A percentile compares a stretch with the other conserved stretches of the same genome.
Evolutionary conservation across 2,113 vertebrate genomes (phyloP).

Genomic region (Mormoops blainvillei): DNA sequence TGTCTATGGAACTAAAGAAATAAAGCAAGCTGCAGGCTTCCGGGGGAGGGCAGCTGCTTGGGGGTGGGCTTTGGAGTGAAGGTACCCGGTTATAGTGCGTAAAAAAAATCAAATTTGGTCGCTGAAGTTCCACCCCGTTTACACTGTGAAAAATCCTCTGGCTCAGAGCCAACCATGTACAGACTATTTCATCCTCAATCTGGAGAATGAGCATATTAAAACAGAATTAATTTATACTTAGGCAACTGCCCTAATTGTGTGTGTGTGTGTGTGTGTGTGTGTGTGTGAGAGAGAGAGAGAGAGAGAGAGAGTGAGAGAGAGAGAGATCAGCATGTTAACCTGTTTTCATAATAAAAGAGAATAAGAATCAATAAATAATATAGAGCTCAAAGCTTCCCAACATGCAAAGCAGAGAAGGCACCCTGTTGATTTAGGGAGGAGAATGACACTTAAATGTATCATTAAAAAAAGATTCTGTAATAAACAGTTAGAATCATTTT

Average conservation of each 20-base stretch:
- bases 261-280: background rate
- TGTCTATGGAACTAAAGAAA: conserved; percentile 74
- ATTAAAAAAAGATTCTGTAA: conserved; percentile 35
- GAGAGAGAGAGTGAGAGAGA: too few species aligned
- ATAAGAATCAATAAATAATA: background rate
- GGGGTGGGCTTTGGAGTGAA: background rate
- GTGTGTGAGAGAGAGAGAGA: too few species aligned
- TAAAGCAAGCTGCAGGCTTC: conserved; percentile 66
- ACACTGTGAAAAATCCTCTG: background rate
- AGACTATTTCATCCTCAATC: background rate
- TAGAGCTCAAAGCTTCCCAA: background rate
- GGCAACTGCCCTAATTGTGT: background rate
- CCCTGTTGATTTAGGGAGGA: background rate
- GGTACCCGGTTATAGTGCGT: conserved; percentile 28
- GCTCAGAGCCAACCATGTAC: conserved; percentile 36
- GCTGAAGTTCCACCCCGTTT: conserved; percentile 35
- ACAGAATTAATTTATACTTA: background rate
- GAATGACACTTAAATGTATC: background rate
- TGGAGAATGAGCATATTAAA: conserved; percentile 19
- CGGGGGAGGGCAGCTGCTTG: conserved; percentile 26
- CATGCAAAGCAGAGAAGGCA: conserved; percentile 50
- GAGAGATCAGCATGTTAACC: background rate
- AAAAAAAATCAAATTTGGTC: conserved; percentile 39
- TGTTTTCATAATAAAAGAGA: conserved; percentile 24
- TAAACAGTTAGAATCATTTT: background rate